Evolutionary conservation across 2,888 invertebrate genomes (phyloP), one percentile per base, ranked within the genome.

Genomic region (Plagodis pulveraria): DNA sequence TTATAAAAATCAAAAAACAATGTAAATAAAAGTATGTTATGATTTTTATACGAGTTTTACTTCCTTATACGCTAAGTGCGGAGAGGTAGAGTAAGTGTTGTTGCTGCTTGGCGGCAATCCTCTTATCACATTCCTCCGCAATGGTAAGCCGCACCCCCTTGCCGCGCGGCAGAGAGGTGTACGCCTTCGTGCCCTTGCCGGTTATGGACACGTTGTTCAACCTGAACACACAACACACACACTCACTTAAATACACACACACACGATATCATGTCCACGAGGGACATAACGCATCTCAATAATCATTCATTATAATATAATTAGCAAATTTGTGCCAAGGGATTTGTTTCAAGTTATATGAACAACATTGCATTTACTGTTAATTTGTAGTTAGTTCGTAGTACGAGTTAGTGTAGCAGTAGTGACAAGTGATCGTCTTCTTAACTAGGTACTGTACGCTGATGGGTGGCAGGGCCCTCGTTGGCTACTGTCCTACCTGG

Each of bases 121-220:
- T 95, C 94, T 97, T 97, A 94, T 99, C 99, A 81, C 99, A 96
- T 93, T 99, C 99, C 93, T 99, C 99, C 67, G 99, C 98, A 92
- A 99, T 99, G 87, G 97, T 96, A 86, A 99, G 95, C 77, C 98
- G 98, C 78, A 99, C 96, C 87, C 99, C 99, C 94, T 98, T 98
- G 87, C 98, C 98, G 92, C 97, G 96, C 74, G 99, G 99, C 83
- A 99, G 95, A 65, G 99, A 99, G 80, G 99, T 97, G 94, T 98
- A 99, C 53, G 99, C 96, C 94, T 99, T 99, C 81, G 95, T 96
- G 81, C 98, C 98, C 93, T 99, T 99, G 80, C 99, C 99, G 93
- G 99, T 99, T 83, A 99, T 97, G 94, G 99, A 99, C 77, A 99
- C 98, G 91, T 99, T 99, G 93, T 97, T 96, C 94, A 99, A 94